Evolutionary conservation across 2,888 invertebrate genomes (phyloP).

Genomic region (Gasteruption jaculator): DNA sequence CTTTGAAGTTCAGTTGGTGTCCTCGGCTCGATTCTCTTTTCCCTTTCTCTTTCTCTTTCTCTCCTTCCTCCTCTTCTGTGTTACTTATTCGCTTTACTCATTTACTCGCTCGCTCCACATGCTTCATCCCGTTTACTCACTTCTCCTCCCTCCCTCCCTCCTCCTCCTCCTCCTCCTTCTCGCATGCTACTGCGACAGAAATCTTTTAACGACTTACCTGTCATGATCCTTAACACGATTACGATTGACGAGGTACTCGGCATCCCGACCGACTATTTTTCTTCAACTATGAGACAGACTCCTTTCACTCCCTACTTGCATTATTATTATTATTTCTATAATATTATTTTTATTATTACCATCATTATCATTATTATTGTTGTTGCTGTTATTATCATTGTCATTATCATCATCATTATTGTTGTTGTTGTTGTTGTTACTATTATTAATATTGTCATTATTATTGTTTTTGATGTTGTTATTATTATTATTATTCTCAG

Average conservation of each 20-base stretch:
- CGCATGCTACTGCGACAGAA: slow-evolving; percentile 1
- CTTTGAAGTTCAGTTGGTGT: slow-evolving; percentile 47
- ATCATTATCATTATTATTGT: no score
- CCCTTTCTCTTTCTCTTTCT: slow-evolving; percentile 16
- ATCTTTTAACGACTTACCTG: slow-evolving; percentile 5
- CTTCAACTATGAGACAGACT: no score
- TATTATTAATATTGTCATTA: no score
- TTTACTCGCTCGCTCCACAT: slow-evolving; percentile 19
- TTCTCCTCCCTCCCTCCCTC: neutral
- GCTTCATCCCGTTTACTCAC: slow-evolving; percentile 10
- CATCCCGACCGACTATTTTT: no score
- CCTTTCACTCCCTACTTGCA: no score
- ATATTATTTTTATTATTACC: no score
- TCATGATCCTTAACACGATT: slow-evolving; percentile 1
- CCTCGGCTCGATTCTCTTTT: slow-evolving; percentile 31
- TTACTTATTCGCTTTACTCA: slow-evolving; percentile 11
- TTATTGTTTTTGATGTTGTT: no score
- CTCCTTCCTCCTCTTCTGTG: slow-evolving; percentile 18
- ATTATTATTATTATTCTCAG: no score
- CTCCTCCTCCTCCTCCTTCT: neutral
- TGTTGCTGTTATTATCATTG: no score
- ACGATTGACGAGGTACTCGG: neutral
- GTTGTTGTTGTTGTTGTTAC: no score
- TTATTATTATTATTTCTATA: no score
- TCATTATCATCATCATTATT: no score